Conservation (phyloP, 2,113 vertebrate species). For the Eulemur rufifrons region DNA sequence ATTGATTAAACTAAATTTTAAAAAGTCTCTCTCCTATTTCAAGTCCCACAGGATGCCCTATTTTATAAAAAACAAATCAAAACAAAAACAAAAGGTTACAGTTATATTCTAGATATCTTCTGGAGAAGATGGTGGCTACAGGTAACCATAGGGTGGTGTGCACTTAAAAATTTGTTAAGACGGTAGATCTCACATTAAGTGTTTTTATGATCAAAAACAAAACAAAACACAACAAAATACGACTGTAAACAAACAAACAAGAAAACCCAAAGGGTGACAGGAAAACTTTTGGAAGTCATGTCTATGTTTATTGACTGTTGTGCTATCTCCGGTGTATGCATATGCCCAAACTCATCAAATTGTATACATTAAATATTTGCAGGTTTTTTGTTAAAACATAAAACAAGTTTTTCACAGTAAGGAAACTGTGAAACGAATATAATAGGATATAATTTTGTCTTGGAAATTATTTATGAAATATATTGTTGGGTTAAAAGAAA, state of each 20-base stretch:
- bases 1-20: too few species aligned
- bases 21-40: too few species aligned
- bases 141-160: not conserved
- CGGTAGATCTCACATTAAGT: not conserved
- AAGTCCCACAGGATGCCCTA: too few species aligned
- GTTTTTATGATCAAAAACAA: not conserved
- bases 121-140: not conserved
- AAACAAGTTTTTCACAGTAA: not conserved
- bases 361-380: not conserved
- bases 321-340: not conserved
- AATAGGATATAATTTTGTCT: constrained; percentile 12
- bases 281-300: not conserved
- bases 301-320: not conserved
- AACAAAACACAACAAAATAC: not conserved
- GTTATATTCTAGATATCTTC: not conserved
- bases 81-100: not conserved
- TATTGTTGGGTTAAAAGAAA: not conserved
- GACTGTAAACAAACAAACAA: not conserved
- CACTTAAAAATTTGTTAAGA: not conserved
- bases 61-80: too few species aligned
- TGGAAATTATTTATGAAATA: constrained; percentile 41
- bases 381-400: not conserved
- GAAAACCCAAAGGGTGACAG: not conserved
- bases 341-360: not conserved
- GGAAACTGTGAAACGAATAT: not conserved